phyloP scores from a whole-genome alignment of 2,888 invertebrate genomes.

The Apamea epomidion region DNA sequence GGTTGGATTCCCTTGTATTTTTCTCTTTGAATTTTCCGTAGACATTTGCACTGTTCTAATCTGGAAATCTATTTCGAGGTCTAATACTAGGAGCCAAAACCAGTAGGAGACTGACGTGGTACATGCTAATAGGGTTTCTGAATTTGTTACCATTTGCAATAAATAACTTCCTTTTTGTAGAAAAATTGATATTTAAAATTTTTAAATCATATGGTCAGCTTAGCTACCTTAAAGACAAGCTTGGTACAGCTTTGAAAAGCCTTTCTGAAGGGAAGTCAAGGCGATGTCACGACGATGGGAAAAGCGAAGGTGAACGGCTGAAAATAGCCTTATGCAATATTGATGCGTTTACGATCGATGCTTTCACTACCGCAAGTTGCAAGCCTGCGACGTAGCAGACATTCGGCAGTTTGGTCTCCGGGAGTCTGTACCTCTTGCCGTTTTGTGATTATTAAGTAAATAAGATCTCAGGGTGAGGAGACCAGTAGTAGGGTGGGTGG shows the following conservation, averaged over 20 bases:
- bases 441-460: neutral
- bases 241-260: neutral
- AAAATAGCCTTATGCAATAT: constrained; percentile 14
- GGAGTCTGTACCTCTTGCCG: neutral
- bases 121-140: neutral
- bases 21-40: neutral
- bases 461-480: neutral
- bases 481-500: no score
- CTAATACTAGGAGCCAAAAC: neutral
- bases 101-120: neutral
- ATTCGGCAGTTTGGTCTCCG: neutral
- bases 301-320: neutral
- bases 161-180: neutral
- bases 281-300: neutral
- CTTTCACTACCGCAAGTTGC: neutral
- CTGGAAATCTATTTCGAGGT: neutral
- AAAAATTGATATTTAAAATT: neutral
- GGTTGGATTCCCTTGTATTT: neutral
- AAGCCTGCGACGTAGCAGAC: neutral
- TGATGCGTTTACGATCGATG: constrained; percentile 16
- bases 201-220: neutral
- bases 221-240: no score
- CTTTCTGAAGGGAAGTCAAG: neutral
- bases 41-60: neutral
- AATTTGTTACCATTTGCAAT: neutral